phyloP scores from a whole-genome alignment of 1,140 invertebrate species.

The Drosophila ohnishii region DNA sequence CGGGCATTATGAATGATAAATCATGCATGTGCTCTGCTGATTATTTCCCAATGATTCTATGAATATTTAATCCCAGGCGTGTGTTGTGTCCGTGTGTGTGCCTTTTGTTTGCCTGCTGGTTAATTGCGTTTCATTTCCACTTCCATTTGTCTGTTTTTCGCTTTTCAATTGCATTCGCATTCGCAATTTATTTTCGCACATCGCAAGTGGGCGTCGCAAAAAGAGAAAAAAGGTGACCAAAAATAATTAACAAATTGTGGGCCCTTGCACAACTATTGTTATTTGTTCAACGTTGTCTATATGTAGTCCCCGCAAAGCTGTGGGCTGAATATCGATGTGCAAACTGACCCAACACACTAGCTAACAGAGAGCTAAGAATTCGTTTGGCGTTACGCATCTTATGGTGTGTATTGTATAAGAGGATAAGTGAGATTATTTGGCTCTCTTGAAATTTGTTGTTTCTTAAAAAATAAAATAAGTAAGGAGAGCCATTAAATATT shows the following conservation, averaged over 20 bases:
- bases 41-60: constrained; percentile 37
- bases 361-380: neutral
- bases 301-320: neutral
- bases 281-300: neutral
- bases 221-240: neutral
- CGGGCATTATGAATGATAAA: constrained; percentile 40
- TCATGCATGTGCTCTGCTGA: constrained; percentile 31
- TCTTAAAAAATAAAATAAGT: too few relatives aligned
- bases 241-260: constrained; percentile 21
- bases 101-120: constrained; percentile 17
- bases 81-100: neutral
- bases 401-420: neutral
- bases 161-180: constrained; percentile 4
- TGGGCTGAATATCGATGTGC: neutral
- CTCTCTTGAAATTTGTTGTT: neutral
- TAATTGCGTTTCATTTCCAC: constrained; percentile 26
- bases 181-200: neutral
- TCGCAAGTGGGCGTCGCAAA: neutral
- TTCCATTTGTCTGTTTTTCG: constrained; percentile 8
- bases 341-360: neutral
- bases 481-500: too few relatives aligned
- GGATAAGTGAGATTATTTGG: neutral
- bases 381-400: neutral
- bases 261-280: constrained; percentile 12
- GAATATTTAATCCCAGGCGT: constrained; percentile 38